Evolutionary conservation across 2,113 vertebrate genomes (phyloP), one percentile per base, ranked within the genome.

Genomic region (Sinocyclocheilus maitianheensis): DNA sequence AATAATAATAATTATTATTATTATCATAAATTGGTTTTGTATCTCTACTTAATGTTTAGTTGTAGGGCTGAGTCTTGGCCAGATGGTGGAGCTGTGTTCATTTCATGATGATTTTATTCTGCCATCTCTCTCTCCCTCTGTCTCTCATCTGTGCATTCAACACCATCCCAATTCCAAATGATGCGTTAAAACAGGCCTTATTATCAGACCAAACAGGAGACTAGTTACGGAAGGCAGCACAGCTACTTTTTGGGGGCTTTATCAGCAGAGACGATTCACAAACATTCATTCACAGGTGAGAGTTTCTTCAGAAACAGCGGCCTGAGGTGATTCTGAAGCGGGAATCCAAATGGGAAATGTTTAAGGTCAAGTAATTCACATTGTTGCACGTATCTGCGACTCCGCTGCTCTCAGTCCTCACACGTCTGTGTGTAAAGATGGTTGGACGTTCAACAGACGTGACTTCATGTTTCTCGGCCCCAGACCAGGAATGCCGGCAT

Each of bases 71-170:
- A 43, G 51, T 76, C 86, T 24, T 72, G 2, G 46, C 91, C 87
- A 82, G 46, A 63, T 67, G 89, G 80, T 46, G 85, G 86, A 60
- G 81, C 88, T 84, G 75, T 75, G 65, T 78, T 67, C 82, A 86
- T 89, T 84, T 85, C 14, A 60, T 22, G 4, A 60, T 22, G 4
- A 37, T 81, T 40, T 26, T 3, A 62, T 13, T 62, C 4, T 5
- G 2, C 71, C 22, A 37, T 72, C 26, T 48, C 62, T 48, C 77
- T 55, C 76, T 77, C 75, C 46, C 75, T 77, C 20, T 77, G 10
- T 24, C 43, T 77, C 76, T 58, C 22, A 16, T 46, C 5, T 34
- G 5, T 18, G 37, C 43, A 71, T 72, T 80, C 77, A 69, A 62
- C 77, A 74, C 6, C n/a, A 72, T 80, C 76, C 22, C 58, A 60